Evolutionary conservation across 2,113 vertebrate species (phyloP).

Genomic region (Bos javanicus): DNA sequence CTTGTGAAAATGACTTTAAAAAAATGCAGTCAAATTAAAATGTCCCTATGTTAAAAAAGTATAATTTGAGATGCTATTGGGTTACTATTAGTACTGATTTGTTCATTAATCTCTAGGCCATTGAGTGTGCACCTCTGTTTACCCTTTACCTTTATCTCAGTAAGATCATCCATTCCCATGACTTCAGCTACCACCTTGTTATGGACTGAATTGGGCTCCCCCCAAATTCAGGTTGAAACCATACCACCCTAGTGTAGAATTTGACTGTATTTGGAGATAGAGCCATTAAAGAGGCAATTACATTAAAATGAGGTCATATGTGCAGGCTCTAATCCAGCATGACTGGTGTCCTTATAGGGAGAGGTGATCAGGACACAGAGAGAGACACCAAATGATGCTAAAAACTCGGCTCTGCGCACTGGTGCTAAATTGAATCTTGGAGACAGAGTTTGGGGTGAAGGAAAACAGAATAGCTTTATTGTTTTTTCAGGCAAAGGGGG

Average conservation of each 20-base stretch:
- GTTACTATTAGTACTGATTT: not conserved
- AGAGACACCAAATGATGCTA: not conserved
- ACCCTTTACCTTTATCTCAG: not conserved
- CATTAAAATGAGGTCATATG: not conserved
- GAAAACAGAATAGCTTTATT: not conserved
- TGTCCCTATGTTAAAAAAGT: not conserved
- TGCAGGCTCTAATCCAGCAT: not conserved
- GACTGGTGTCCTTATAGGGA: not conserved
- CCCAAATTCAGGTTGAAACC: not conserved
- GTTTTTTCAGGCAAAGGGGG: not conserved
- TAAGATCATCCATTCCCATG: not conserved
- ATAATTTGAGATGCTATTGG: rapidly evolving
- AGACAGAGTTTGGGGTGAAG: not conserved
- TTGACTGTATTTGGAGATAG: not conserved
- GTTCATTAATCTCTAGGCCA: not conserved
- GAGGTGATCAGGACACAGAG: not conserved
- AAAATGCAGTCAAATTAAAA: not conserved
- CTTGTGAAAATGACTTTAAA: not conserved
- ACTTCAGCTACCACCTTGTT: not conserved
- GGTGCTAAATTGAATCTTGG: not conserved
- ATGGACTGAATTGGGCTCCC: not conserved
- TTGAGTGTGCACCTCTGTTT: not conserved
- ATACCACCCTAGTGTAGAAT: not conserved
- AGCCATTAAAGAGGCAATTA: not conserved
- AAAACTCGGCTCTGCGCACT: not conserved